Evolutionary conservation across 2,888 invertebrate species (phyloP), one percentile per base, ranked within the genome.

Genomic region (Prenolepis imparis): DNA sequence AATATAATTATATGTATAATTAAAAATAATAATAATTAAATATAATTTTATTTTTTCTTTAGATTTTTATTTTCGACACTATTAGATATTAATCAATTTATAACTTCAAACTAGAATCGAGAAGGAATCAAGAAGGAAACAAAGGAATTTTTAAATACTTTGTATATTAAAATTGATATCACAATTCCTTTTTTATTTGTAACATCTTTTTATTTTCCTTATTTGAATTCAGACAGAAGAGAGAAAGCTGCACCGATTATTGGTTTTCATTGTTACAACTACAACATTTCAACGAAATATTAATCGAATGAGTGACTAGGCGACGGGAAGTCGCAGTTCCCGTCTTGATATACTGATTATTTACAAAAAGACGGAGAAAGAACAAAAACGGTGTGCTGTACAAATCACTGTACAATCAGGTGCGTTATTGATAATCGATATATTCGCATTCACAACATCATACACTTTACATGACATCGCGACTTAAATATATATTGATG

Each of bases 251-350:
- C 78, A 48, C 24, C 59, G 32, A 18, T 61, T 44, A 18, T 61
- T 44, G 68, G 12, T 78, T 44, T 8, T 80, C 52, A 21, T 78
- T 36, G 12, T 80, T 80, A 70, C 32, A 68, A 59, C 59, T 68
- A 68, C 18, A 36, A 48, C 28, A 70, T 70, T 80, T 70, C 36
- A 61, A 44, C 44, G 36, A 80, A 70, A 61, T 67, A 78, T 80
- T 80, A 80, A 70, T 61, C 68, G 59, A 80, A 24, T 59, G 77
- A 94, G 92, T 94, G 94, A 94, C 94, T 94, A 94, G 94, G 93
- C 93, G 92, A 92, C 92, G 93, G 93, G 92, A 18, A 21, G 18
- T 52, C 91, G 91, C 91, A 92, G 91, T 90, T 90, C 91, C 91
- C 91, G 89, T 90, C 91, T 89, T 90, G 90, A 91, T 91, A 91